A percentile compares a stretch with the other conserved stretches of the same genome.
These are phyloP conservation scores for Sigmodon hispidus DNA, from an alignment of 2,113 vertebrate species.

Conservation along the genomic window DNA sequence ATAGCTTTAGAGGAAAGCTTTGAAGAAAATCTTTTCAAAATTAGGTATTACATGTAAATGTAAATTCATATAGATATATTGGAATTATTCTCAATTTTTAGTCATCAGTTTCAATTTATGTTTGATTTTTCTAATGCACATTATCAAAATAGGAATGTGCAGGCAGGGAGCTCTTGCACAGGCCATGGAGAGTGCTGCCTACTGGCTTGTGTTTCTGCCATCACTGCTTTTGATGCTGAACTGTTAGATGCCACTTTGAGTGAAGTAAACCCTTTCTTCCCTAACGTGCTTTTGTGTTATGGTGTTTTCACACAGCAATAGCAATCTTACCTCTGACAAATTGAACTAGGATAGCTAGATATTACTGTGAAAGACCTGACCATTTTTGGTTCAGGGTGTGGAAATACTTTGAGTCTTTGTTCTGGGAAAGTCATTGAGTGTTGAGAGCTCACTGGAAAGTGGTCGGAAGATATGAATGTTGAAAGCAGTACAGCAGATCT, in stretches of 20 bases:
- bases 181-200: not conserved
- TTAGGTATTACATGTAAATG: too few species aligned
- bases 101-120: not conserved
- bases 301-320: not conserved
- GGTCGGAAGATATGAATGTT: not conserved
- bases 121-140: not conserved
- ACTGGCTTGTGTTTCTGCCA: too few species aligned
- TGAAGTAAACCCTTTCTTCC: not conserved
- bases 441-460: not conserved
- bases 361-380: not conserved
- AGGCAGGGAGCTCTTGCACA: too few species aligned
- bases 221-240: not conserved
- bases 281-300: not conserved
- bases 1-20: not conserved
- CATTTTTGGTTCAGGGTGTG: not conserved
- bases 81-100: not conserved
- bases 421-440: not conserved
- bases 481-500: not conserved
- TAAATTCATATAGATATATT: not conserved
- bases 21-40: not conserved
- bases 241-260: not conserved
- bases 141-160: not conserved
- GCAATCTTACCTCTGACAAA: not conserved
- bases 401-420: not conserved
- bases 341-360: not conserved